Percentiles rank a stretch among this genome's conserved stretches.
phyloP scores from a whole-genome alignment of 2,113 vertebrate genomes.

The Pluvialis apricaria region DNA sequence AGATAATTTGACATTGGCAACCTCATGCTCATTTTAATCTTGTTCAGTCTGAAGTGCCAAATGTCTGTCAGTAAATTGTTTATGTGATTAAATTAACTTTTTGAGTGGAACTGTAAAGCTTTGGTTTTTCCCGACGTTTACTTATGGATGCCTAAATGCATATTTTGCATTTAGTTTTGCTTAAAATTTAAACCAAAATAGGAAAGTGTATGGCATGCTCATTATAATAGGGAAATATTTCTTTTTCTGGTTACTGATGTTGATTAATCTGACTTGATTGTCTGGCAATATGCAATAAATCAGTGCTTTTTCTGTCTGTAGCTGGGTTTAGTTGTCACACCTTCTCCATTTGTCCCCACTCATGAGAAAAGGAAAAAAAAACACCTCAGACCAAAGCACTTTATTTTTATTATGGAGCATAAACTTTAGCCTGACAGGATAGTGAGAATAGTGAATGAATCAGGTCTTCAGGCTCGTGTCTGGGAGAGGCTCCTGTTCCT shows the following conservation, averaged over 20 bases:
- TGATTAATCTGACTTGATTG: background rate
- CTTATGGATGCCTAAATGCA: background rate
- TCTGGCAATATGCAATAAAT: background rate
- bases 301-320: background rate
- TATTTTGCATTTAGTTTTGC: background rate
- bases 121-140: background rate
- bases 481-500: background rate
- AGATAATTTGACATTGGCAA: background rate
- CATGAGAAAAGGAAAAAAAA: background rate
- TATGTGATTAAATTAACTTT: background rate
- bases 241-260: background rate
- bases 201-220: background rate
- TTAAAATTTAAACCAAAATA: background rate
- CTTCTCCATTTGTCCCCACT: background rate
- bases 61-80: slow-evolving; percentile 13
- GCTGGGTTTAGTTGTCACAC: background rate
- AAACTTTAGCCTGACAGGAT: background rate
- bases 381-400: background rate
- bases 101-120: background rate
- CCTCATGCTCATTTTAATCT: background rate
- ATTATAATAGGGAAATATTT: background rate
- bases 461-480: background rate
- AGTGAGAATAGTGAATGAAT: background rate
- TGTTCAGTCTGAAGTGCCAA: background rate
- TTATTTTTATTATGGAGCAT: background rate